A percentile compares a stretch with the other conserved stretches of the same genome.
These are phyloP conservation scores for Agrotis clavis DNA, from an alignment of 2,888 invertebrate species.

Conservation along the genomic window DNA sequence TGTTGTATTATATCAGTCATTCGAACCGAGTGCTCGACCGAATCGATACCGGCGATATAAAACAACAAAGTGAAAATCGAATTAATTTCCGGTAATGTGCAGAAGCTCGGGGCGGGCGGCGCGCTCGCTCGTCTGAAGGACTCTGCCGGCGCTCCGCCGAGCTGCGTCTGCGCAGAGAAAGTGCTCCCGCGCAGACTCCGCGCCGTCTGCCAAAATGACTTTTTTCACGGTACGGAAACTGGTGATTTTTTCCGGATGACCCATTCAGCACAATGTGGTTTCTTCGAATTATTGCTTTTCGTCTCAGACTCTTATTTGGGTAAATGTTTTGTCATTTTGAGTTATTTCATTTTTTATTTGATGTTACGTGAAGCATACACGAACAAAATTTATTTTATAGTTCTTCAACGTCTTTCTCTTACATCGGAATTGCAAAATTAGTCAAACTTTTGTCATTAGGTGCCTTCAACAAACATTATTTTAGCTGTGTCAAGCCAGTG, in stretches of 20 bases:
- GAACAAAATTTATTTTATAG: neutral
- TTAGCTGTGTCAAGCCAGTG: slow-evolving; percentile 19
- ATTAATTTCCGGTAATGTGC: slow-evolving; percentile 72
- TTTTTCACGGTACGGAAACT: slow-evolving; percentile 87
- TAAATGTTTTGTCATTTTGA: slow-evolving; percentile 46
- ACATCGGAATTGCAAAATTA: neutral
- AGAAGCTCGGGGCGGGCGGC: slow-evolving; percentile 77
- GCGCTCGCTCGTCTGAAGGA: slow-evolving; percentile 81
- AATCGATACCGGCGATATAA: slow-evolving; percentile 66
- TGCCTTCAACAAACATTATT: slow-evolving; percentile 17
- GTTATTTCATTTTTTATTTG: slow-evolving; percentile 10
- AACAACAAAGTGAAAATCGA: slow-evolving; percentile 65
- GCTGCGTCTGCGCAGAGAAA: slow-evolving; percentile 87
- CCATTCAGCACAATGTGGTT: slow-evolving; percentile 68
- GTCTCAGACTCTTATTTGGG: slow-evolving; percentile 41
- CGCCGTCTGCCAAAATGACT: slow-evolving; percentile 89
- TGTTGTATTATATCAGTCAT: slow-evolving; percentile 71
- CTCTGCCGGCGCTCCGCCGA: slow-evolving; percentile 78
- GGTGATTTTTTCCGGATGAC: slow-evolving; percentile 85
- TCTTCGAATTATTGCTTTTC: slow-evolving; percentile 51
- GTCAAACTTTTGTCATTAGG: slow-evolving; percentile 30
- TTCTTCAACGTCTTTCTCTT: slow-evolving; percentile 20
- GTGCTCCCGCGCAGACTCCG: slow-evolving; percentile 89
- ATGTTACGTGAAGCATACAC: neutral
- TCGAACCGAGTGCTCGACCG: slow-evolving; percentile 56